Percentiles rank a stretch among this genome's conserved stretches.
These are phyloP conservation scores for Crocuta crocuta DNA, from an alignment of 2,113 vertebrate species.

Conservation along the genomic window DNA sequence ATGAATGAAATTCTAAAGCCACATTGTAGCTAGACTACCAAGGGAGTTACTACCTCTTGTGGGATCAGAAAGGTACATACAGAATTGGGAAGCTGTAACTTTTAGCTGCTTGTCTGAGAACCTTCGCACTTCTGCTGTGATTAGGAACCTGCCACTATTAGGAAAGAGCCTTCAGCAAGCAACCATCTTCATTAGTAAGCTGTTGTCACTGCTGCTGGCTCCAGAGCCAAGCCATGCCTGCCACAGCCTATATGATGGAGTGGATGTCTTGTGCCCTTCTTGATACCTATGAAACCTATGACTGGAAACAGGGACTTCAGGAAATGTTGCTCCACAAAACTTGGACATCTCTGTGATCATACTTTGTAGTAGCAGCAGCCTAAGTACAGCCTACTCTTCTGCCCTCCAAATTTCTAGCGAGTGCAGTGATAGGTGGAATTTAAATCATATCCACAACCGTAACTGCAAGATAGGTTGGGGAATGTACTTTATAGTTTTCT, in stretches of 20 bases:
- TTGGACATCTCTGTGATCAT: background rate
- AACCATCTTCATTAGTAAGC: background rate
- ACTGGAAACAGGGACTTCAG: background rate
- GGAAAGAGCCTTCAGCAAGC: background rate
- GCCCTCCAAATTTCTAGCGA: background rate
- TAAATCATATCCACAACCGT: background rate
- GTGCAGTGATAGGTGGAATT: background rate
- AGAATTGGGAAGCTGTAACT: slow-evolving; percentile 32
- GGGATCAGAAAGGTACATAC: background rate
- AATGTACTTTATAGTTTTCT: slow-evolving; percentile 5
- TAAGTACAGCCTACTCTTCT: background rate
- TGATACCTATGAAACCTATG: background rate
- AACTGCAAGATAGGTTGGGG: background rate
- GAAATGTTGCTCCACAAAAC: background rate
- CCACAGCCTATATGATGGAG: background rate
- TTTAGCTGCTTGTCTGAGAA: slow-evolving; percentile 23
- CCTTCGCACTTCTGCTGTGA: background rate
- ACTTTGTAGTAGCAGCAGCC: background rate
- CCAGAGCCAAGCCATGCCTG: background rate
- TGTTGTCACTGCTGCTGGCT: background rate
- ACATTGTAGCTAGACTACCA: background rate
- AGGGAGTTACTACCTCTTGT: background rate
- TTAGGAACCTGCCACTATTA: background rate
- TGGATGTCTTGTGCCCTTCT: background rate
- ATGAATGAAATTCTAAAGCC: slow-evolving; percentile 9